Percentiles rank a stretch among this genome's conserved stretches.
These are phyloP conservation scores for Cheilosia scutellata DNA, from an alignment of 2,888 invertebrate genomes.

Conservation along the genomic window DNA sequence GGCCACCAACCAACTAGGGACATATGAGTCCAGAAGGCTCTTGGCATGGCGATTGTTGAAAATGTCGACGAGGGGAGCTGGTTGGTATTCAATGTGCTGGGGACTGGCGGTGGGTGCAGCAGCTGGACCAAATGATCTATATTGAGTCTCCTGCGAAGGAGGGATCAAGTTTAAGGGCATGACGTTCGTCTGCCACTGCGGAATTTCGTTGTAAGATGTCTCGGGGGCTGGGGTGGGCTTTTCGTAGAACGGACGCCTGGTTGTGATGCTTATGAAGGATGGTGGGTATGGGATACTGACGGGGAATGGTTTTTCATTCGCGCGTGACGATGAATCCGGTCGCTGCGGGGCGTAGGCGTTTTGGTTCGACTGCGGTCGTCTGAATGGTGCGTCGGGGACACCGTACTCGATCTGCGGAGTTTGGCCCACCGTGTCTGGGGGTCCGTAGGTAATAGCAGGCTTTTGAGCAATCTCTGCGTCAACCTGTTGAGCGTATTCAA, in stretches of 20 bases:
- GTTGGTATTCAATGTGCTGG: conserved; percentile 62
- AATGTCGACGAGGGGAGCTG: conserved; percentile 79
- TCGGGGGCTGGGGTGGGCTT: conserved; percentile 21
- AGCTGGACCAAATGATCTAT: conserved; percentile 39
- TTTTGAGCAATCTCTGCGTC: conserved; percentile 1
- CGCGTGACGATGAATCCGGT: conserved; percentile 44
- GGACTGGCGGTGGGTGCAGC: not conserved
- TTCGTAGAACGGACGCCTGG: conserved; percentile 44
- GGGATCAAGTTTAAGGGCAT: conserved; percentile 48
- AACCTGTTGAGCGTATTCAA: conserved; percentile 32
- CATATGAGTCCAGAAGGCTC: conserved; percentile 86
- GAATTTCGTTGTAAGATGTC: conserved; percentile 32
- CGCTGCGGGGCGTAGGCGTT: conserved; percentile 80
- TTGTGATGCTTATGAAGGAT: conserved; percentile 82
- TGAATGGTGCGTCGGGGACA: conserved; percentile 59
- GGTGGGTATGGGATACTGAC: conserved; percentile 81
- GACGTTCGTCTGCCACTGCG: conserved; percentile 53
- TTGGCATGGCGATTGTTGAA: conserved; percentile 83
- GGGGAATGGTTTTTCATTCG: conserved; percentile 67
- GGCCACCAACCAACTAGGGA: conserved; percentile 85
- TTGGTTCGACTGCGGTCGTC: conserved; percentile 81
- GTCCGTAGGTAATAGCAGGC: conserved; percentile 71
- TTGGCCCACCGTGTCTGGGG: conserved; percentile 53
- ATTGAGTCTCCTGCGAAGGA: conserved; percentile 34
- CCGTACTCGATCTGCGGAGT: conserved; percentile 48